Evolutionary conservation across 2,888 invertebrate species (phyloP), one percentile per base, ranked within the genome.

Genomic region (Dryadula phaetusa): DNA sequence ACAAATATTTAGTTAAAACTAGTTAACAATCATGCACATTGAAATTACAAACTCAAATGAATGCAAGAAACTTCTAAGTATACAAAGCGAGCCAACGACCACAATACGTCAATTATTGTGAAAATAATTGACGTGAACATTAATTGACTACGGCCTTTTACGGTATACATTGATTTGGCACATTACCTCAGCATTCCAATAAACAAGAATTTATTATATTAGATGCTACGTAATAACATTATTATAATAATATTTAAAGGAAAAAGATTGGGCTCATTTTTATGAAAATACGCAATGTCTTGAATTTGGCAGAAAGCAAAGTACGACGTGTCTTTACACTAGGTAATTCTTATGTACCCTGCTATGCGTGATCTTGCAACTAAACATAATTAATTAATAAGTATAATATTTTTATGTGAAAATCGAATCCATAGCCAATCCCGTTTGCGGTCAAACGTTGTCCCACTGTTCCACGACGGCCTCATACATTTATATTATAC

Each of bases 51-150:
- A 40, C 4, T 40, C 56, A 40, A 56, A 60, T 60, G 32, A 46
- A 60, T 60, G 44, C 60, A 60, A 47, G 46, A 37, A 25, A 63
- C 53, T 22, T 44, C 44, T 63, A 63, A 56, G 16, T 58, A 42
- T 32, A 32, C 46, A 65, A 65, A 58, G 40, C 32, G 44, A n/a
- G n/a, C 14, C 16, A 37, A 60, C 53, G 52, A 37, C 52, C 53
- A 66, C 66, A 69, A 66, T 62, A 62, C 62, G 69, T 69, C 69
- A 66, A 64, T 61, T 64, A 63, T 60, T 42, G 60, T 44, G 44
- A 54, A 49, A 53, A 66, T 66, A 67, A 70, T 67, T 67, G 67
- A 70, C 64, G 18, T 56, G 54, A 42, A 67, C 67, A 56, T 70
- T 70, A 70, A 67, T 70, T 66, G 69, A 64, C 47, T 61, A 47